phyloP scores from a whole-genome alignment of 2,888 invertebrate species.

The Spodoptera exigua region DNA sequence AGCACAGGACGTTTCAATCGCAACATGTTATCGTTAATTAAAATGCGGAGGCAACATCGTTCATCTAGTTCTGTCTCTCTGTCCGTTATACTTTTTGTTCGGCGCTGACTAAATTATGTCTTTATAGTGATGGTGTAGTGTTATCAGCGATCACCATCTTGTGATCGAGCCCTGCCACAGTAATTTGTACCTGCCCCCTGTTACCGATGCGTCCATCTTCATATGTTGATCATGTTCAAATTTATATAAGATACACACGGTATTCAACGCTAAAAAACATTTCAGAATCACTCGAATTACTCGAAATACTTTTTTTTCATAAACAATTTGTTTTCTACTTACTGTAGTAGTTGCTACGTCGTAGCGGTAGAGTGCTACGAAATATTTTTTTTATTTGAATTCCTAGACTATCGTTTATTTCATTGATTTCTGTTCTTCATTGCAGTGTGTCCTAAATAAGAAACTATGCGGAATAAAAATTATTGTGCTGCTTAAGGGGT shows the following conservation, averaged over 20 bases:
- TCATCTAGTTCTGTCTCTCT: conserved; percentile 79
- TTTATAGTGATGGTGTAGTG: conserved; percentile 81
- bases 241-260: conserved; percentile 44
- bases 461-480: conserved; percentile 69
- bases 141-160: conserved; percentile 84
- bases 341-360: conserved; percentile 28
- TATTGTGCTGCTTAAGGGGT: conserved; percentile 67
- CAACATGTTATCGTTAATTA: conserved; percentile 81
- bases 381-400: neutral
- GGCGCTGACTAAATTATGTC: conserved; percentile 87
- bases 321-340: too few species aligned
- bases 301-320: too few species aligned
- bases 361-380: conserved; percentile 24
- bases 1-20: conserved; percentile 79
- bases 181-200: conserved; percentile 86
- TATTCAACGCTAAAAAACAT: conserved; percentile 2
- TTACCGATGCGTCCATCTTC: conserved; percentile 74
- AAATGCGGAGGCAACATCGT: conserved; percentile 81
- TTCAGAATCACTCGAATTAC: neutral
- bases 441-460: conserved; percentile 55
- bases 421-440: neutral
- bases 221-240: conserved; percentile 58
- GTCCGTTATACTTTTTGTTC: conserved; percentile 77
- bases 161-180: conserved; percentile 79
- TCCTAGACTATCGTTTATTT: neutral